phyloP scores from a whole-genome alignment of 2,797 vertebrate genomes.

The Liasis olivaceus region DNA sequence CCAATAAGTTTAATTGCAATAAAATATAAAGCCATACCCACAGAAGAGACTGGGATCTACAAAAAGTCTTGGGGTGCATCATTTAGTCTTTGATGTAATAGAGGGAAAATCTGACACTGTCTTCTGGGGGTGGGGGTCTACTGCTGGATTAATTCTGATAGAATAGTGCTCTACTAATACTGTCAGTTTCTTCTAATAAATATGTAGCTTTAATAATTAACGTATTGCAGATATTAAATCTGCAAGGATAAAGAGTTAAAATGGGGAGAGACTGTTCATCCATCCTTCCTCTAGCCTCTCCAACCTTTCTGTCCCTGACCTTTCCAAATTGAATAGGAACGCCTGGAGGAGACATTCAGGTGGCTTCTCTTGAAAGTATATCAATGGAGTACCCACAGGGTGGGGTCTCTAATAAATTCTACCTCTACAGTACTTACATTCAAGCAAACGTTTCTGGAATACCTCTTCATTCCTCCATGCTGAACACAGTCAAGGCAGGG shows the following conservation, averaged over 20 bases:
- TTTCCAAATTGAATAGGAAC: background rate
- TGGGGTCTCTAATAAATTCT: background rate
- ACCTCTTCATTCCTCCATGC: background rate
- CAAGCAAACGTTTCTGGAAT: background rate
- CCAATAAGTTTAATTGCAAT: background rate
- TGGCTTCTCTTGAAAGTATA: background rate
- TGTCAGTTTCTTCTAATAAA: background rate
- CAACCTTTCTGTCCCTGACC: background rate
- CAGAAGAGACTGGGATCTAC: background rate
- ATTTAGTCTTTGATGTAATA: background rate
- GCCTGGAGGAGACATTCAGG: background rate
- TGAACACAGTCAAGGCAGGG: background rate
- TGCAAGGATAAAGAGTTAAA: background rate
- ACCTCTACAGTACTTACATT: background rate
- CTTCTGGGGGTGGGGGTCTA: background rate
- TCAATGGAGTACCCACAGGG: background rate
- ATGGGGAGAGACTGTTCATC: background rate
- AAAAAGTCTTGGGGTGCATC: background rate
- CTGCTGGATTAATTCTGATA: background rate
- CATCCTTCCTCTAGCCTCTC: background rate
- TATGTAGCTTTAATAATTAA: background rate
- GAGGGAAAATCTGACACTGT: background rate
- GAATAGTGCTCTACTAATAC: too few relatives aligned
- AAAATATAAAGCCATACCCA: background rate
- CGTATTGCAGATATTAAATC: background rate